Evolutionary conservation across 2,797 vertebrate species (phyloP).

Genomic region (Diglossa cyanea): DNA sequence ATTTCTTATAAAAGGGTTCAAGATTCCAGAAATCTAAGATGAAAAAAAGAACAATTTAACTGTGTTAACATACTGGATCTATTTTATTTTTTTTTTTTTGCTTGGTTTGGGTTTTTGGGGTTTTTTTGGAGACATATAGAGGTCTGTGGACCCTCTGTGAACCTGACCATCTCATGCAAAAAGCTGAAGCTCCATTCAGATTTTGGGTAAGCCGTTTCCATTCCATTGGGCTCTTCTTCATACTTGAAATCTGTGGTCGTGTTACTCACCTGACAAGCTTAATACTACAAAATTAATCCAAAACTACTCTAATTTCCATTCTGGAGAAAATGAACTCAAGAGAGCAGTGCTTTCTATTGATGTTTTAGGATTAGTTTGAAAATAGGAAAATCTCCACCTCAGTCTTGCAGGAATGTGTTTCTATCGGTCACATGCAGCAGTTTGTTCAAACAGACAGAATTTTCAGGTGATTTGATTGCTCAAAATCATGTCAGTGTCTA

Average conservation of each 20-base stretch:
- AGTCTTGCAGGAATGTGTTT: neutral
- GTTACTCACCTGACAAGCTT: neutral
- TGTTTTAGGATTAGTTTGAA: neutral
- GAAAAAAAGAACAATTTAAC: neutral
- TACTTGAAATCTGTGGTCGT: neutral
- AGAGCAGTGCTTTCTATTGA: neutral
- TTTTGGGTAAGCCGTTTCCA: neutral
- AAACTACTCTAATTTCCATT: neutral
- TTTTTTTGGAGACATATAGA: neutral
- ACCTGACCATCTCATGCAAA: neutral
- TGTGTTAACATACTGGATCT: neutral
- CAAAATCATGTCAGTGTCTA: neutral
- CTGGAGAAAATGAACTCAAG: neutral
- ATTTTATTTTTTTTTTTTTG: neutral
- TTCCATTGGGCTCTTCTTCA: neutral
- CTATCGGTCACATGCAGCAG: neutral
- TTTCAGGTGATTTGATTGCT: neutral
- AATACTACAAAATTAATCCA: neutral
- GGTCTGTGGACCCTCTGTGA: neutral
- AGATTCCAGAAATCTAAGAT: neutral
- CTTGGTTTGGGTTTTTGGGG: too few species aligned
- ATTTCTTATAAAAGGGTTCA: neutral
- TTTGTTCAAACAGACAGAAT: neutral
- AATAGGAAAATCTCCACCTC: neutral
- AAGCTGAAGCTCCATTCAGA: neutral